Conservation (phyloP, 2,113 vertebrate species). For the Notothenia coriiceps region DNA sequence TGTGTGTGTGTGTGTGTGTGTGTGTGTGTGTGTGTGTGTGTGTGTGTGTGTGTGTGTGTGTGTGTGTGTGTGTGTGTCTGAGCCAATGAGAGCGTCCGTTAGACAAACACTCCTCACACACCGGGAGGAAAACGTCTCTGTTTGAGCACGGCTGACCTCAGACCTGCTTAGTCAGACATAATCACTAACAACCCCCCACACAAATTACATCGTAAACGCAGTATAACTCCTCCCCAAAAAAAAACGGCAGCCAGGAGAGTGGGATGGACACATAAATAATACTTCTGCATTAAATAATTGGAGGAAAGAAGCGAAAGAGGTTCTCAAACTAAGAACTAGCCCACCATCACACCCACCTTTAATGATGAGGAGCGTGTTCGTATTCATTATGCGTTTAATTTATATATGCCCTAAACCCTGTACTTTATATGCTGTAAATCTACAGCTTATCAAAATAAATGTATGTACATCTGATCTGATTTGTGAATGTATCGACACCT, state of each 20-base stretch:
- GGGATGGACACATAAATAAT: slow-evolving; percentile 48
- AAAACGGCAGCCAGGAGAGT: slow-evolving; percentile 22
- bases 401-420: too few relatives aligned
- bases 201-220: slow-evolving; percentile 70
- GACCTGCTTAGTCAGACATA: slow-evolving; percentile 62
- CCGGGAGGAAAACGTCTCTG: slow-evolving; percentile 67
- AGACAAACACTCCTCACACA: slow-evolving; percentile 77
- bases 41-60: slow-evolving; percentile 44
- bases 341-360: too few relatives aligned
- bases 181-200: slow-evolving; percentile 62
- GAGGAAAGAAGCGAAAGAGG: too few relatives aligned
- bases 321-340: too few relatives aligned
- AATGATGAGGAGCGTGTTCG: too few relatives aligned
- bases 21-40: slow-evolving; percentile 52
- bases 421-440: too few relatives aligned
- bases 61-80: slow-evolving; percentile 57
- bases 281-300: too few relatives aligned
- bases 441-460: too few relatives aligned
- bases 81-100: slow-evolving; percentile 61
- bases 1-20: slow-evolving; percentile 55
- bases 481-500: too few relatives aligned
- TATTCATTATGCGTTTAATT: too few relatives aligned
- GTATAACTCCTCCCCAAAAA: slow-evolving; percentile 43
- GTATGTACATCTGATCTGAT: too few relatives aligned
- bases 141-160: slow-evolving; percentile 74